Evolutionary conservation across 2,113 vertebrate genomes (phyloP).

Genomic region (Petroica traversi): DNA sequence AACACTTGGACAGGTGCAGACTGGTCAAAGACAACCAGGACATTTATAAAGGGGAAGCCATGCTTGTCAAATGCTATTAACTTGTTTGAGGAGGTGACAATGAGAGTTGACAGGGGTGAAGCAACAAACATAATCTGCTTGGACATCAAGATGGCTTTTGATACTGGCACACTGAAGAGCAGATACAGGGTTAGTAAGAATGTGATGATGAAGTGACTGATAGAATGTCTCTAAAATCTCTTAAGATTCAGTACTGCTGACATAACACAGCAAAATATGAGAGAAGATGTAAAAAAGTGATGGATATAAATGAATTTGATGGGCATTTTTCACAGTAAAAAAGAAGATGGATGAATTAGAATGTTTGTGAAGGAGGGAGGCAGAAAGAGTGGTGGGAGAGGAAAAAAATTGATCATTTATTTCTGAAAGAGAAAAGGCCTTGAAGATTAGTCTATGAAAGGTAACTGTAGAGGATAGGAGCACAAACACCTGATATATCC

Average conservation of each 20-base stretch:
- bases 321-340: not conserved
- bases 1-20: conserved; percentile 54
- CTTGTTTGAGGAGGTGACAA: conserved; percentile 69
- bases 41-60: conserved; percentile 65
- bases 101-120: conserved; percentile 65
- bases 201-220: conserved; percentile 10
- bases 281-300: not conserved
- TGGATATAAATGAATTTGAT: not conserved
- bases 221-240: conserved; percentile 23
- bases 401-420: not conserved
- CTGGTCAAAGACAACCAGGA: conserved; percentile 46
- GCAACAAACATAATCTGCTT: conserved; percentile 69
- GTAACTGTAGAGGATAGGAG: not conserved
- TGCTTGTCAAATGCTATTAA: conserved; percentile 71
- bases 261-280: not conserved
- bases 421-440: not conserved
- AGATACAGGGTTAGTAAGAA: conserved; percentile 34
- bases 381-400: not conserved
- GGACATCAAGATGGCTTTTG: conserved; percentile 66
- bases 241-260: not conserved
- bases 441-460: not conserved
- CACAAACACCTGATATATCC: not conserved
- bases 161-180: conserved; percentile 32
- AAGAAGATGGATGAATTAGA: not conserved
- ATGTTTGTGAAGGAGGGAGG: not conserved